These are phyloP conservation scores for Drosophila nasuta DNA, from an alignment of 1,140 invertebrate genomes.

Conservation along the genomic window DNA sequence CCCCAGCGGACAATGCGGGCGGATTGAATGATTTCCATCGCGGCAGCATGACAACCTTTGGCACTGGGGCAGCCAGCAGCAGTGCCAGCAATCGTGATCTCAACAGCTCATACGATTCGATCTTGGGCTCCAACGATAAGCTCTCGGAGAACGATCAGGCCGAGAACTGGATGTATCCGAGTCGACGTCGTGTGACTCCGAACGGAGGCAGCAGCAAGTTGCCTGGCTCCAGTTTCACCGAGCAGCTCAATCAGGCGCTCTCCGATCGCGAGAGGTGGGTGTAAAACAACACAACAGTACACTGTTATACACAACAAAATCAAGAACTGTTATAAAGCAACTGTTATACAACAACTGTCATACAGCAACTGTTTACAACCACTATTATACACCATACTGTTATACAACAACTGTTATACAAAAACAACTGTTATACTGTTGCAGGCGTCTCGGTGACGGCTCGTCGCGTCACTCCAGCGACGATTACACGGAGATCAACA, in stretches of 20 bases:
- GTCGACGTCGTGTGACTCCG: constrained; percentile 81
- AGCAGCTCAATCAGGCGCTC: constrained; percentile 93
- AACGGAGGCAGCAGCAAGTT: constrained; percentile 79
- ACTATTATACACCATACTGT: constrained; percentile 48
- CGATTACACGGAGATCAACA: constrained; percentile 88
- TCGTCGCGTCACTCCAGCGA: constrained; percentile 88
- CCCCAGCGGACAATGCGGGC: constrained; percentile 66
- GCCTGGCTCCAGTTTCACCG: constrained; percentile 89
- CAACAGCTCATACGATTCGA: constrained; percentile 84
- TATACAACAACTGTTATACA: constrained; percentile 33
- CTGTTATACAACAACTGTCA: constrained; percentile 49
- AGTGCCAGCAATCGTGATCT: constrained; percentile 80
- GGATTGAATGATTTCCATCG: constrained; percentile 79
- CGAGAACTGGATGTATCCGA: constrained; percentile 84
- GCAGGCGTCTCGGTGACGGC: constrained; percentile 85
- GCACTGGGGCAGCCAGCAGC: constrained; percentile 50
- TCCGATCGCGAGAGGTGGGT: constrained; percentile 90
- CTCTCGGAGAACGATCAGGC: constrained; percentile 80
- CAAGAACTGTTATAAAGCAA: constrained; percentile 13
- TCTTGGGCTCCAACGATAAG: constrained; percentile 84
- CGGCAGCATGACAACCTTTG: constrained; percentile 81
- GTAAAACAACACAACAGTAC: constrained; percentile 4
- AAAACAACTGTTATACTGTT: constrained; percentile 45
- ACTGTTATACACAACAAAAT: constrained; percentile 37
- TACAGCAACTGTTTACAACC: constrained; percentile 19